Evolutionary conservation across 1,140 invertebrate genomes (phyloP).

Genomic region (Trinorchestia longiramus): DNA sequence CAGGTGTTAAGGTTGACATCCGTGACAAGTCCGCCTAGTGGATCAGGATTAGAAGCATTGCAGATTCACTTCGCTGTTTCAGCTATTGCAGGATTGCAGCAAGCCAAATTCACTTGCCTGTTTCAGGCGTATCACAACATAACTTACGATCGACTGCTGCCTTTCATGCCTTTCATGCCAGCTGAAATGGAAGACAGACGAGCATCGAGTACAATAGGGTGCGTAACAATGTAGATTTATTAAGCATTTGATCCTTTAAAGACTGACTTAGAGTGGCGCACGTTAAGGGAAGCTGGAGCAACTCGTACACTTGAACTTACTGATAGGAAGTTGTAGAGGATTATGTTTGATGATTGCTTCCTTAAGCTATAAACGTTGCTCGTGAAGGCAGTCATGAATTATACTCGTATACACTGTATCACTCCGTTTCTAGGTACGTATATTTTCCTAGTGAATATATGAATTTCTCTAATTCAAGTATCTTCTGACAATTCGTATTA

Average conservation of each 20-base stretch:
- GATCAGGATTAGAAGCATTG: neutral
- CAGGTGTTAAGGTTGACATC: no score
- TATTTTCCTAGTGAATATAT: no score
- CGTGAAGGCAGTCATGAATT: no score
- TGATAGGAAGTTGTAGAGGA: no score
- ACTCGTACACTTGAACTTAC: no score
- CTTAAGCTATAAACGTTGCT: no score
- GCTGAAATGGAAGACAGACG: neutral
- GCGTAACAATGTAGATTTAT: neutral
- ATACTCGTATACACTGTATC: no score
- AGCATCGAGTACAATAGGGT: neutral
- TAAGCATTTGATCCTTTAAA: neutral
- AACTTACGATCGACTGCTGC: neutral
- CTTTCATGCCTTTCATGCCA: neutral
- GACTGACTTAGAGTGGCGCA: neutral
- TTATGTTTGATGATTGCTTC: no score
- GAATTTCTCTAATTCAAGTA: no score
- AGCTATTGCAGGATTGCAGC: neutral
- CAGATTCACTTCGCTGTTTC: neutral
- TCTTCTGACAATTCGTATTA: no score
- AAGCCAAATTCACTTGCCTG: neutral
- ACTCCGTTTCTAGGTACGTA: no score
- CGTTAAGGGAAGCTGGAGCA: neutral
- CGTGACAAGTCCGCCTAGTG: no score
- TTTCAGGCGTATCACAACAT: neutral